Base-by-base conservation (phyloP, 2,888 invertebrate species). In the Eupithecia inturbata region DNA sequence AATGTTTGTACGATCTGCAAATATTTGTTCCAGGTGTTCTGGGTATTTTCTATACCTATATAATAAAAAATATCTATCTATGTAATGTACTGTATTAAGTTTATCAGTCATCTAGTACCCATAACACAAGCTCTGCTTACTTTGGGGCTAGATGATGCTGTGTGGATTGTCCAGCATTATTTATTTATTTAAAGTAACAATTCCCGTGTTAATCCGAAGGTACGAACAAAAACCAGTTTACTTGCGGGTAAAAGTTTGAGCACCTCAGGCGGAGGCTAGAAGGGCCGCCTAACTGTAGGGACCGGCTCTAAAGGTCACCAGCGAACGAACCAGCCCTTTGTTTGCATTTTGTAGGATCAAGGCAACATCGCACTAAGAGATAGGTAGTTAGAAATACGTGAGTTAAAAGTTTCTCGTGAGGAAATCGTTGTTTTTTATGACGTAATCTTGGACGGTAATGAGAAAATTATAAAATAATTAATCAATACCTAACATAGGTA, bases 251-350 rank as follows among this genome's bases (percentile, higher is more conserved):
- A 31, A 28, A 62, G 62, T 62, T 62, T 31, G 62, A 19, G 62
- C 6, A 19, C 57, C 26, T 31, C 62, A 6, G 31, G 62, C 19
- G 19, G 31, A 31, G 62, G 31, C 31, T 62, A 62, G 62, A 31
- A 62, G 62, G 62, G 62, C 57, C 53, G 10, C 60, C 62, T 62
- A 62, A 62, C 62, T 62, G 62, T 62, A 62, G 26, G 26, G 62
- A 62, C 62, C 62, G 62, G 62, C 62, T 57, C 12, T 14, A 62
- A 62, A 62, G 62, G 62, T 62, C 62, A 62, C 12, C 60, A 28
- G 3, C 57, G 57, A 26, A 62, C 19, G 31, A 62, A 31, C 28
- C 19, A 19, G 62, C 62, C 62, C 62, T 62, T 62, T 62, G 62
- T 62, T 19, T 31, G 31, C 62, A 62, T 31, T 16, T 31, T 62